A percentile compares a stretch with the other conserved stretches of the same genome.
phyloP scores from a whole-genome alignment of 1,140 invertebrate genomes.

The Diorhabda elongata region DNA sequence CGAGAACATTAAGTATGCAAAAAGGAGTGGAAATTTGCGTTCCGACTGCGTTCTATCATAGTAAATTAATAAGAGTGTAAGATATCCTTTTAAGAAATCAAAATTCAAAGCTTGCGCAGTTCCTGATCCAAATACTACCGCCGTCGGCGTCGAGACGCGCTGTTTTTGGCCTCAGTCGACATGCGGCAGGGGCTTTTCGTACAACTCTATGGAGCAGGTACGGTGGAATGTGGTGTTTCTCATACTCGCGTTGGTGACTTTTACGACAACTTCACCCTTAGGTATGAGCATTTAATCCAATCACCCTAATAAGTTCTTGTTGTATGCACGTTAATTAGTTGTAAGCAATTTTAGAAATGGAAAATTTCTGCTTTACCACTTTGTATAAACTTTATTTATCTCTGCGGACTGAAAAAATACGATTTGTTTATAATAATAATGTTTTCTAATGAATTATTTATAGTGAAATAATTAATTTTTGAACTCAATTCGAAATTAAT shows the following conservation, averaged over 20 bases:
- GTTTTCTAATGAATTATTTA: no score
- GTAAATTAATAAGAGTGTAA: slow-evolving; percentile 12
- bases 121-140: slow-evolving; percentile 5
- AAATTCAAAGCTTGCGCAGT: slow-evolving; percentile 7
- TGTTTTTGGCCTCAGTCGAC: slow-evolving; percentile 9
- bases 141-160: background rate
- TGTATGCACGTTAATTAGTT: no score
- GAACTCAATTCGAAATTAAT: no score
- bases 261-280: slow-evolving; percentile 5
- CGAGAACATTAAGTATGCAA: background rate
- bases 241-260: slow-evolving; percentile 4
- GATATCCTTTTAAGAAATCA: slow-evolving; percentile 15
- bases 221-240: slow-evolving; percentile 10
- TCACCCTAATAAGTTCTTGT: no score
- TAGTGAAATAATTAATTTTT: no score
- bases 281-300: background rate
- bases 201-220: slow-evolving; percentile 9
- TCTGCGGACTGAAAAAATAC: no score
- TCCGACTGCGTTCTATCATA: background rate
- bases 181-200: slow-evolving; percentile 10
- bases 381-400: no score
- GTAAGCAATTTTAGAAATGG: no score
- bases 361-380: no score
- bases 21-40: slow-evolving; percentile 7
- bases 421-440: no score